phyloP scores from a whole-genome alignment of 2,797 vertebrate species.

The Odontamblyopus lacepedii region DNA sequence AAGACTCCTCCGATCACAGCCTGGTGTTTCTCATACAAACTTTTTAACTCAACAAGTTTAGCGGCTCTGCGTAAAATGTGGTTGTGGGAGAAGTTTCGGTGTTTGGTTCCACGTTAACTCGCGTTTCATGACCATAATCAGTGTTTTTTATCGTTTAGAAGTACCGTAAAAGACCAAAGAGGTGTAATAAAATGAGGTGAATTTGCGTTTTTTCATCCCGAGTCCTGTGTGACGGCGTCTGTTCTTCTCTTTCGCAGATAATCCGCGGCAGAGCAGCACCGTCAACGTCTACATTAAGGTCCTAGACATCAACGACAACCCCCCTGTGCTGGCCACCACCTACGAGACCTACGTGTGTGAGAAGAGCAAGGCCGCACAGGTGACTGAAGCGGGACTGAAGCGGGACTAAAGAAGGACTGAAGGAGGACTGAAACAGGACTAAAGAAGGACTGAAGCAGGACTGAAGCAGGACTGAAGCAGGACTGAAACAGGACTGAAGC shows the following conservation, averaged over 20 bases:
- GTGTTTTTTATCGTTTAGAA: too few relatives aligned
- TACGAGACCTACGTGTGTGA: constrained; percentile 95
- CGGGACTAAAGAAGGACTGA: neutral
- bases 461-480: neutral
- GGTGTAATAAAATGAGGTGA: too few relatives aligned
- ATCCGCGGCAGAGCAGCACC: constrained; percentile 87
- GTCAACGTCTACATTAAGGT: constrained; percentile 88
- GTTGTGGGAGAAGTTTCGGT: too few relatives aligned
- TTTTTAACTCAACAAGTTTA: too few relatives aligned
- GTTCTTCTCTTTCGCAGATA: constrained; percentile 71
- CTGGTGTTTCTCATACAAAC: too few relatives aligned
- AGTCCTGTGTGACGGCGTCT: too few relatives aligned
- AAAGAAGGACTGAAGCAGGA: neutral
- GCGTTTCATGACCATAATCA: too few relatives aligned
- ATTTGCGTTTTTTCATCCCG: too few relatives aligned
- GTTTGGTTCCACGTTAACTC: too few relatives aligned
- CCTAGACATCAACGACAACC: constrained; percentile 94
- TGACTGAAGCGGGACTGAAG: constrained; percentile 44
- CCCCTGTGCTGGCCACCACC: constrained; percentile 86
- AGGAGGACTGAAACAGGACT: neutral
- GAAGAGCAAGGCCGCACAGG: constrained; percentile 91
- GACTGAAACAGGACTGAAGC: neutral
- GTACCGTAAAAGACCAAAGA: too few relatives aligned
- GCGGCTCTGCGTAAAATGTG: too few relatives aligned
- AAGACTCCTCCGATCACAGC: too few relatives aligned